Conservation (phyloP, 1,140 invertebrate genomes). For the Anastrepha obliqua region DNA sequence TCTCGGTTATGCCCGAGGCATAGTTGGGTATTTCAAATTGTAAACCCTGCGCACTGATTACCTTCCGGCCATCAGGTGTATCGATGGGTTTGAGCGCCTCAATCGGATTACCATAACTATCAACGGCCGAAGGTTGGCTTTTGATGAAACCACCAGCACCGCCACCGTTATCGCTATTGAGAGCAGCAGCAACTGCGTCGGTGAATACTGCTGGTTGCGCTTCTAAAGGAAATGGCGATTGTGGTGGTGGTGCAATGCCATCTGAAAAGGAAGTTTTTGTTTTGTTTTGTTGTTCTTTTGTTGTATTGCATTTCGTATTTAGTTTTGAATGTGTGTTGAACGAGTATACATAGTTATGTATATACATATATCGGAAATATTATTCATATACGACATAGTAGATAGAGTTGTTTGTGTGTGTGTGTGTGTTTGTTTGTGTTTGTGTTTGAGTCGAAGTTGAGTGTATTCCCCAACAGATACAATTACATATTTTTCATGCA, state of each 20-base stretch:
- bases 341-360: neutral
- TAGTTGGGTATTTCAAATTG: slow-evolving; percentile 73
- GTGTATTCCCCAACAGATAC: neutral
- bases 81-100: slow-evolving; percentile 67
- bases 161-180: slow-evolving; percentile 68
- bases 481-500: neutral
- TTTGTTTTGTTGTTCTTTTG: slow-evolving; percentile 32
- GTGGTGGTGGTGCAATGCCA: slow-evolving; percentile 69
- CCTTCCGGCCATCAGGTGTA: slow-evolving; percentile 71
- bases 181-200: slow-evolving; percentile 57
- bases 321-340: neutral
- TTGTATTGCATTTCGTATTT: slow-evolving; percentile 39
- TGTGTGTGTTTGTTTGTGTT: neutral
- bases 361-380: neutral
- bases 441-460: neutral
- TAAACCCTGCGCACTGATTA: slow-evolving; percentile 70
- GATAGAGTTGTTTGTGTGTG: neutral
- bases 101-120: slow-evolving; percentile 73
- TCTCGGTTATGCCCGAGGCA: slow-evolving; percentile 72
- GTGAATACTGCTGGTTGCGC: slow-evolving; percentile 68
- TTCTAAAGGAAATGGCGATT: slow-evolving; percentile 71
- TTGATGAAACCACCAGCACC: slow-evolving; percentile 32
- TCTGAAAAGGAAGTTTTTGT: slow-evolving; percentile 65
- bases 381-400: neutral
- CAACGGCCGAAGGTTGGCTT: slow-evolving; percentile 57